Evolutionary conservation across 2,113 vertebrate genomes (phyloP), one percentile per base, ranked within the genome.

Genomic region (Psettodes erumei): DNA sequence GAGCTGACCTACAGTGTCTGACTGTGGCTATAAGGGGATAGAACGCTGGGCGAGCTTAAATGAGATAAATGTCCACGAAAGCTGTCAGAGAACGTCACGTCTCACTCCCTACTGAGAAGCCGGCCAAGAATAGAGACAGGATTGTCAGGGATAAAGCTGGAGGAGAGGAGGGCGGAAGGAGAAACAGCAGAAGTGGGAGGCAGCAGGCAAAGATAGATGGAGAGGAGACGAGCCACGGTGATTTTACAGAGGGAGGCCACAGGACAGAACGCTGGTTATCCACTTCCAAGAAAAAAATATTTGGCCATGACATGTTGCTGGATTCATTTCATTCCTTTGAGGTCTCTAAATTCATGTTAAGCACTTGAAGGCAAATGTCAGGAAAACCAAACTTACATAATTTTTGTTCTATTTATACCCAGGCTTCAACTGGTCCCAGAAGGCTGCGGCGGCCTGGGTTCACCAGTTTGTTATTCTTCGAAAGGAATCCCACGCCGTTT

Each of bases 401-500:
- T 42, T 71, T 28, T 54, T 23, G 51, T 71, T 82, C 79, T 88
- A 89, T 87, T 87, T 84, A 79, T 87, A 88, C 25, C 33, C 72
- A 61, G 32, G 51, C 70, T 86, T 78, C 56, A 43, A 35, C 68
- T 58, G 12, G 0, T 79, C 76, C 59, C 85, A 84, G 37, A 85
- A 75, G 77, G 69, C 81, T 9, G 28, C 74, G 48, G 66, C 79
- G 71, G 77, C 50, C 62, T 15, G 58, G 71, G 84, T 85, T 86
- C 83, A 77, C 40, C 32, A 18, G 37, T 80, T 83, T 91, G 88
- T 91, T 91, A 63, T 88, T 89, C 78, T 75, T 82, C 30, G 73
- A 28, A 62, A 77, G 82, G 85, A 90, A 89, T 92, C 89, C 89
- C 90, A 92, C 88, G 84, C 86, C 2, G 58, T 54, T 76, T 83